A percentile compares a stretch with the other conserved stretches of the same genome.
Conservation (phyloP, 2,888 invertebrate species). For the Micoletzkya japonica region DNA sequence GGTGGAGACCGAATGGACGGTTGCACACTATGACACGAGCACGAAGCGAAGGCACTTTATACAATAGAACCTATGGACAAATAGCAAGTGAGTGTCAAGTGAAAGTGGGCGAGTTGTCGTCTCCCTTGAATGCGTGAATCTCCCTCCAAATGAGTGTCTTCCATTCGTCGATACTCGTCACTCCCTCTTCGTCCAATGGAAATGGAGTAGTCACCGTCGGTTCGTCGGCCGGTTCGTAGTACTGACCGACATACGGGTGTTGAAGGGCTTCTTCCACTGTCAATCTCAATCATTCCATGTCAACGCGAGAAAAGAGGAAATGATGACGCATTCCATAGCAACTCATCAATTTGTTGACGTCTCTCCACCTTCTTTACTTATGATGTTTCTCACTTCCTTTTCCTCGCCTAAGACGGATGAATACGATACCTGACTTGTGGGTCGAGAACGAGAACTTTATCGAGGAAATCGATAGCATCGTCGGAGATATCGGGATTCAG, state of each 20-base stretch:
- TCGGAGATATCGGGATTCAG: constrained; percentile 17
- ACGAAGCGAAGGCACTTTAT: no score
- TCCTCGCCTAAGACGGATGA: neutral
- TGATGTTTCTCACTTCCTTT: neutral
- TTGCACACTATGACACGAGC: no score
- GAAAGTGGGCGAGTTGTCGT: constrained; percentile 33
- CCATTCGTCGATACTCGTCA: constrained; percentile 32
- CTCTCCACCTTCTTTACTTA: neutral
- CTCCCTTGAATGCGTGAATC: constrained; percentile 39
- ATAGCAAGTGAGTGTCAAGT: neutral
- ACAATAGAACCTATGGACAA: no score
- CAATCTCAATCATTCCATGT: no score
- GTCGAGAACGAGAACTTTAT: constrained; percentile 56
- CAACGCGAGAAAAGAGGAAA: constrained; percentile 15
- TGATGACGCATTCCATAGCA: neutral
- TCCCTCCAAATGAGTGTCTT: constrained; percentile 41
- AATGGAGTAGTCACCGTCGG: constrained; percentile 50
- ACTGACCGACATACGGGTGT: constrained; percentile 52
- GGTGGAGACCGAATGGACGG: no score
- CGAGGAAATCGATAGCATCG: constrained; percentile 53
- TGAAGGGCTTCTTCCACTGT: constrained; percentile 54
- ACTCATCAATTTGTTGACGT: neutral
- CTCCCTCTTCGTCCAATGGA: constrained; percentile 45
- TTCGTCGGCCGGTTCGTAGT: constrained; percentile 50
- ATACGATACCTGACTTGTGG: constrained; percentile 47